Evolutionary conservation across 1,140 invertebrate genomes (phyloP), one percentile per base, ranked within the genome.

Genomic region (Melanaphis sacchari): DNA sequence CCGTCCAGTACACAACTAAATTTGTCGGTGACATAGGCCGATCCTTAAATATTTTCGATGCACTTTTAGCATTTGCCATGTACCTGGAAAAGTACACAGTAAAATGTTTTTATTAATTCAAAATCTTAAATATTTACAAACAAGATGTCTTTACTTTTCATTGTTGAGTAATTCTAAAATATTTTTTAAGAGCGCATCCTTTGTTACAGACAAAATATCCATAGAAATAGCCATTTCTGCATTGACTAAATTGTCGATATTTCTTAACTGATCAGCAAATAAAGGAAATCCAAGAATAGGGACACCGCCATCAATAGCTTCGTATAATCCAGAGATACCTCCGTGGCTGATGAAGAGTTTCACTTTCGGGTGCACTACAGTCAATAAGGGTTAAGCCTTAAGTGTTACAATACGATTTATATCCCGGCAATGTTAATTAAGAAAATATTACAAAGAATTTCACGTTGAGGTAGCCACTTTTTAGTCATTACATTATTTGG

Each of bases 201-300:
- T 94, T 24, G 94, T 95, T 0, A 96, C 93, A 7, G 94, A 94
- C 0, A 94, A 82, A 24, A 95, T 94, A 87, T 95, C 94, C 94
- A 96, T 46, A 49, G 94, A 94, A 26, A 95, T 41, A 6, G 94
- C 94, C 15, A 95, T 94, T 38, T 95, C 95, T 90, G 94, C 95
- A n/a, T 94, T 95, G 52, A 94, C 95, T 84, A 95, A 95, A 94
- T 94, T 93, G 38, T 95, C 94, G 21, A 96, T 95, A 94, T 96
- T 46, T 46, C 15, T 46, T 46, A 15, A 1, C 18, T 46, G 46
- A 46, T 46, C 46, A 46, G 11, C 46, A 46, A 46, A 46, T 9
- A 46, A 18, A 46, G 15, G 15, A 46, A 46, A 46, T 36, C 95
- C 95, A 21, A 96, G 94, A 22, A 96, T 1, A 15, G 46, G 46